These are phyloP conservation scores for Phlogophora meticulosa DNA, from an alignment of 2,888 invertebrate genomes.

Conservation along the genomic window DNA sequence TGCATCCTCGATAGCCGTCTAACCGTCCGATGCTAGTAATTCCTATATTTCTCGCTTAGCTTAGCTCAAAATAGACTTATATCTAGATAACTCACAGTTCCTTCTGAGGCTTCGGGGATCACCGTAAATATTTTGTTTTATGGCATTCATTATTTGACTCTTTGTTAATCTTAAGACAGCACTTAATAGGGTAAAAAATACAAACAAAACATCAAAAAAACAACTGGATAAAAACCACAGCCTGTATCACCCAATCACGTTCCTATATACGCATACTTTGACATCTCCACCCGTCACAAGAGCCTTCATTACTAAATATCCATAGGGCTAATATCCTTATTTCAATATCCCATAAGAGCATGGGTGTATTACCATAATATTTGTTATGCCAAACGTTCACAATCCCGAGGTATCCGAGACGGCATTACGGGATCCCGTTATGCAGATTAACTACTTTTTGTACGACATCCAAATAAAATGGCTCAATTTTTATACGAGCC, in stretches of 20 bases:
- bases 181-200: no score
- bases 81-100: no score
- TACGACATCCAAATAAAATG: constrained; percentile 71
- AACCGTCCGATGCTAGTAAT: no score
- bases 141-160: no score
- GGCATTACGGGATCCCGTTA: constrained; percentile 69
- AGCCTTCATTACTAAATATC: constrained; percentile 36
- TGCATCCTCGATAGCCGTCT: no score
- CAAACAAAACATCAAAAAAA: no score
- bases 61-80: neutral
- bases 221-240: no score
- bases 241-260: constrained; percentile 4
- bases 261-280: constrained; percentile 6
- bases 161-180: no score
- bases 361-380: constrained; percentile 67
- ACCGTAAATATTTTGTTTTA: no score
- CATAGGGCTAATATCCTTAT: constrained; percentile 37
- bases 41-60: no score
- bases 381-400: constrained; percentile 68
- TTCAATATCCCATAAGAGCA: constrained; percentile 44
- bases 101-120: no score
- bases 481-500: constrained; percentile 58
- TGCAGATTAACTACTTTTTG: constrained; percentile 80
- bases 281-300: constrained; percentile 6
- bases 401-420: constrained; percentile 56